Evolutionary conservation across 1,140 invertebrate species (phyloP), one percentile per base, ranked within the genome.

Genomic region (Calosoma granatense): DNA sequence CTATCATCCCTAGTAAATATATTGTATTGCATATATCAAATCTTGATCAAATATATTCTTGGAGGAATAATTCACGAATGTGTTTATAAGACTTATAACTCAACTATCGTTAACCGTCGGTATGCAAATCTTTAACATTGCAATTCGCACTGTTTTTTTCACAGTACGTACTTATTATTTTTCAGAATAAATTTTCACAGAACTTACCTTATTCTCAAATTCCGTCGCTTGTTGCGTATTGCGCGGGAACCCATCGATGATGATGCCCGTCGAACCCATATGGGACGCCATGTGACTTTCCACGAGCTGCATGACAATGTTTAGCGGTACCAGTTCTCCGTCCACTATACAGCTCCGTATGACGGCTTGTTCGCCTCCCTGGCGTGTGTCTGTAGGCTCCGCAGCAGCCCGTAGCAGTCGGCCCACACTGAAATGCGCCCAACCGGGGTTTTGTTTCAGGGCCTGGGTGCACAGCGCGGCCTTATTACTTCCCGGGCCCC

Each of bases 171-270:
- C n/a, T n/a, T n/a, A n/a, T n/a, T n/a, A n/a, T n/a, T n/a, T n/a
- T n/a, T n/a, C n/a, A n/a, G n/a, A n/a, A n/a, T n/a, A n/a, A n/a
- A n/a, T n/a, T n/a, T n/a, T n/a, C n/a, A n/a, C n/a, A n/a, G n/a
- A n/a, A n/a, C 64, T 66, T 64, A 94, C 92, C 80, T 90, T 87
- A 41, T 78, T 82, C 71, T 96, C 86, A 71, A 94, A 95, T 63
- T 84, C 80, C 41, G 83, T 79, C 58, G 90, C 85, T 75, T 97
- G 92, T 52, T 84, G 82, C 61, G 93, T 74, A 64, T 94, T 89
- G 53, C 92, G 76, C 0, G 94, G 93, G 73, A 88, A 96, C 1
- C 92, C 92, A 69, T 94, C 92, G 22, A 97, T 81, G 53, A 97
- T 78, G 56, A 94, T 84, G 12, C 92, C 92, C 17, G 78, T 74